Evolutionary conservation across 2,113 vertebrate genomes (phyloP), one percentile per base, ranked within the genome.

Genomic region (Cheilinus undulatus): DNA sequence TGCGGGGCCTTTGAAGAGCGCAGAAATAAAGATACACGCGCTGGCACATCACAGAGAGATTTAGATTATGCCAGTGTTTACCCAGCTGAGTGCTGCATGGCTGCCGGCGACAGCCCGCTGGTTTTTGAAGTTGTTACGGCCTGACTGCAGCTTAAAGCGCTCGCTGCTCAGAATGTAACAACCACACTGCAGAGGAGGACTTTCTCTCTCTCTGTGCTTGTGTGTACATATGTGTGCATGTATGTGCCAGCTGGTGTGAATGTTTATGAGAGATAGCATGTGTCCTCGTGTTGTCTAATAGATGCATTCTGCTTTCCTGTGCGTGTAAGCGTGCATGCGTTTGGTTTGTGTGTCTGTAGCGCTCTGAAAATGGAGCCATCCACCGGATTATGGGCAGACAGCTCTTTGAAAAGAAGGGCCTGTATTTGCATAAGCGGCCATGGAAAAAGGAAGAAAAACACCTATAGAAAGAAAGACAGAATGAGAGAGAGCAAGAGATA

Each of bases 61-160:
- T 90, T 84, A 85, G 88, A 90, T 87, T 83, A 88, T 82, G 83
- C 76, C 83, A 83, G 76, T 86, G 87, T 91, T 92, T 91, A 91
- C 82, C 82, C 71, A 73, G 80, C 73, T 79, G 81, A 80, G 81
- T 64, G 74, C 73, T 65, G 83, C 82, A 83, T 81, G 76, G 88
- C 88, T 88, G 83, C 81, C 76, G 76, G 88, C 72, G 59, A 88
- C 80, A 84, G 82, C 76, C 66, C 76, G 77, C 78, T 82, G 83
- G 69, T 78, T 89, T n/a, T 85, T 78, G 58, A 90, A 87, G 85
- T 83, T 77, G 76, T 84, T 85, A 85, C 65, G 82, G 89, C 76
- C 71, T 83, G 56, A 82, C 80, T 42, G 58, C 81, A 46, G 84
- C 84, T 88, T 82, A 82, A 66, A 86, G 82, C 48, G 12, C 85